These are phyloP conservation scores for Hirundichthys speculiger DNA, from an alignment of 2,113 vertebrate species.

Conservation along the genomic window DNA sequence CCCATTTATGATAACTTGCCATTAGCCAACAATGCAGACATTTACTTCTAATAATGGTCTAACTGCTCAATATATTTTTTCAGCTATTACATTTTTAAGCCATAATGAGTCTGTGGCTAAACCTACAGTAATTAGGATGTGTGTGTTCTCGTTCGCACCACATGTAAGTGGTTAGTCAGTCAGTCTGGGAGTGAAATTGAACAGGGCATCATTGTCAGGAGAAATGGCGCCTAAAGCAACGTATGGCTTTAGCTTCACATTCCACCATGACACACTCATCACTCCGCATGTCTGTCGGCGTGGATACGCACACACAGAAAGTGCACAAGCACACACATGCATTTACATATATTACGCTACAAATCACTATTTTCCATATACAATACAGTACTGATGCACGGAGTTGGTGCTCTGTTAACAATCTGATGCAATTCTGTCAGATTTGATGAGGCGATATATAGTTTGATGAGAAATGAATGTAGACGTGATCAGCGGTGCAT, in stretches of 20 bases:
- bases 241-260: constrained; percentile 66
- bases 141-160: constrained; percentile 39
- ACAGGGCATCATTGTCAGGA: constrained; percentile 70
- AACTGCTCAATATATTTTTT: constrained; percentile 17
- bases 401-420: constrained; percentile 3
- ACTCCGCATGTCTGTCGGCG: constrained; percentile 38
- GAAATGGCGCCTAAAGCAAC: constrained; percentile 69
- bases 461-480: constrained; percentile 3
- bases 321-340: constrained; percentile 7
- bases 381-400: not conserved
- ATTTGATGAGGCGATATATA: not conserved
- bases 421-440: constrained; percentile 3
- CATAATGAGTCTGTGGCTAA: constrained; percentile 35
- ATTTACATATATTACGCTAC: constrained; percentile 27
- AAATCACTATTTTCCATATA: constrained; percentile 11
- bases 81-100: constrained; percentile 31
- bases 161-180: constrained; percentile 65
- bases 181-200: constrained; percentile 56
- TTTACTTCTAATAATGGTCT: constrained; percentile 19
- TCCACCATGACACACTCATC: constrained; percentile 64
- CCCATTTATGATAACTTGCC: constrained; percentile 14
- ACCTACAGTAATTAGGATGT: constrained; percentile 18
- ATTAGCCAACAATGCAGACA: constrained; percentile 22
- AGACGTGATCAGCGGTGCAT: not conserved
- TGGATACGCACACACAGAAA: constrained; percentile 17